Evolutionary conservation across 2,888 invertebrate species (phyloP).

Genomic region (Microplitis deprimator): DNA sequence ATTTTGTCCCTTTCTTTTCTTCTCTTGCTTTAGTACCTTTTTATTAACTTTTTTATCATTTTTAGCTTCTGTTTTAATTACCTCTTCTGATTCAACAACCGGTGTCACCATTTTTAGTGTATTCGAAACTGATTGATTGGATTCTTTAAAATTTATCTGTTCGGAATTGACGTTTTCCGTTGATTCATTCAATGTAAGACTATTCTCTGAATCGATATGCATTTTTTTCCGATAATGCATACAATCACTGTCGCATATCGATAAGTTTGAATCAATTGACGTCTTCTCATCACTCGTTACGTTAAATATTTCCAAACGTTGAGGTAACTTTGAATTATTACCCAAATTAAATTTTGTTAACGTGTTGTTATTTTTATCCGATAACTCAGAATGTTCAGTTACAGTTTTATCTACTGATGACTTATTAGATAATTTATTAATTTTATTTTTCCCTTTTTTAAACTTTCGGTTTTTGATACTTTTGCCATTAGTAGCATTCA

Average conservation of each 20-base stretch:
- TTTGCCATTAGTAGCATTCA: background rate
- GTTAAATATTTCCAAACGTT: constrained; percentile 17
- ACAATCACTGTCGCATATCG: constrained; percentile 43
- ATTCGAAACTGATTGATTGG: constrained; percentile 21
- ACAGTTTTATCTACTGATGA: background rate
- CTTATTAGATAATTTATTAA: background rate
- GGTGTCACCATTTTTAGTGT: constrained; percentile 5
- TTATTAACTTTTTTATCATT: constrained; percentile 19
- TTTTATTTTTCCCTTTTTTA: background rate
- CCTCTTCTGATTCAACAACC: constrained; percentile 14
- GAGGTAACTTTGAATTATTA: constrained; percentile 25
- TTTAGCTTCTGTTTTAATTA: constrained; percentile 24
- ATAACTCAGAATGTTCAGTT: background rate
- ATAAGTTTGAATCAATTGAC: constrained; percentile 19
- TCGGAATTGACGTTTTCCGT: constrained; percentile 50
- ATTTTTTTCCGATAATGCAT: constrained; percentile 45
- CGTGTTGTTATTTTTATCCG: constrained; percentile 11
- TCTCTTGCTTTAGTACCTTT: constrained; percentile 23
- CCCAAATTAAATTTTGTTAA: background rate
- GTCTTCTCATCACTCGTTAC: background rate
- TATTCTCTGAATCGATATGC: constrained; percentile 38
- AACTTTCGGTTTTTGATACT: background rate
- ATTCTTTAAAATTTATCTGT: constrained; percentile 46
- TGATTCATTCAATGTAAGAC: constrained; percentile 17
- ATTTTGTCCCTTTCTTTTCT: constrained; percentile 23